Evolutionary conservation across 2,113 vertebrate genomes (phyloP), one percentile per base, ranked within the genome.

Genomic region (Tonatia bakeri): DNA sequence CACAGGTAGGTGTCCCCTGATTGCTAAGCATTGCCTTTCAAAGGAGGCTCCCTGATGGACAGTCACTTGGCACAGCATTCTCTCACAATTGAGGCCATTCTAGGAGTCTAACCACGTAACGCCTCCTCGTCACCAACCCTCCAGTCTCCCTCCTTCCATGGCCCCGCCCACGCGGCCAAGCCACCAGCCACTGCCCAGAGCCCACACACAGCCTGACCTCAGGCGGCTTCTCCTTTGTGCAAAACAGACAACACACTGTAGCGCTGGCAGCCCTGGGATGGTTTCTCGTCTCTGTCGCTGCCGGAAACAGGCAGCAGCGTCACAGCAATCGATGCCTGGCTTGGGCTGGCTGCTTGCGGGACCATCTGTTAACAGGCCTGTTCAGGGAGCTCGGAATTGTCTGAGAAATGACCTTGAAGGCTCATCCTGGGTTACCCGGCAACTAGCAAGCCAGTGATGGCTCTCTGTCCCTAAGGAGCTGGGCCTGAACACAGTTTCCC

Each of bases 401-500:
- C 97, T 97, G 94, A 91, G 95, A 94, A 97, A 93, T 97, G 97
- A 97, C 97, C 97, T 97, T 91, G 1, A 59, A 96, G 94, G 87
- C 96, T 97, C 86, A 95, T 95, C 94, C 69, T 82, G 87, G 76
- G 97, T 98, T 98, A 97, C 97, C 92, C 97, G 97, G 97, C 97
- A 98, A 98, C 97, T 14, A 96, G 93, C 95, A 96, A 96, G 86
- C 72, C 20, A 52, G 92, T 52, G 73, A 84, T 69, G 88, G 70
- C 69, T 97, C 52, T n/a, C 22, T 13, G 88, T 84, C 82, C 45
- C 81, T 10, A 38, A 75, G 67, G 61, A 50, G 26, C 76, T 80
- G 73, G 38, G 73, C 61, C 91, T 79, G 38, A 88, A 82, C 52
- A 65, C 92, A 43, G 5, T 54, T 64, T 82, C 52, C 79, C n/a